These are phyloP conservation scores for Tortricodes alternella DNA, from an alignment of 2,888 invertebrate species.

Conservation along the genomic window DNA sequence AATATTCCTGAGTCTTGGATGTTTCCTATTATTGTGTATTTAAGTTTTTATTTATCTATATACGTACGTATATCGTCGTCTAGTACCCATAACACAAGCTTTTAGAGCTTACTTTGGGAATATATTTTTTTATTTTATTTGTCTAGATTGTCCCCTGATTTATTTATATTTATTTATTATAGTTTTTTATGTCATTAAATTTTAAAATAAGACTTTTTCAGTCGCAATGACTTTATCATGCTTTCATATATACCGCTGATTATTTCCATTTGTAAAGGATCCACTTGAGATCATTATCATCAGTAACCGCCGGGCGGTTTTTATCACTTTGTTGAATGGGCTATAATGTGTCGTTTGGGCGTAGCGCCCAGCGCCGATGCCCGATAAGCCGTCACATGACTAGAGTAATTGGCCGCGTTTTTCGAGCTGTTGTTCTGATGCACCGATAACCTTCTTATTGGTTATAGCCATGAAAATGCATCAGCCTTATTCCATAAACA, in stretches of 20 bases:
- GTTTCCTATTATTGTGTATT: no score
- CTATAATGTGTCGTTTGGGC: slow-evolving; percentile 9
- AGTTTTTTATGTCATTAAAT: not conserved
- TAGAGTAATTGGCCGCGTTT: slow-evolving; percentile 34
- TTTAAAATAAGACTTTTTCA: not conserved
- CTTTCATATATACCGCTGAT: not conserved
- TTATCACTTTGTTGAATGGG: slow-evolving; percentile 8
- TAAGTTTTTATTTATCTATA: no score
- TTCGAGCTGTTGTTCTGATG: slow-evolving; percentile 4
- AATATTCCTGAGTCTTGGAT: no score
- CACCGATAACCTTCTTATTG: slow-evolving; percentile 21
- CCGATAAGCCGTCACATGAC: slow-evolving; percentile 34
- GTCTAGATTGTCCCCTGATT: no score
- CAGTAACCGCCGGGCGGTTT: slow-evolving; percentile 17
- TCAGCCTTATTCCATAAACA: not conserved
- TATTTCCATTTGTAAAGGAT: slow-evolving; percentile 12
- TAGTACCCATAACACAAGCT: no score
- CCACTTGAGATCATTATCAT: slow-evolving; percentile 21
- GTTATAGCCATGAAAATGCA: not conserved
- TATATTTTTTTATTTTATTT: no score
- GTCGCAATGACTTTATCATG: not conserved
- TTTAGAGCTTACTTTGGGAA: no score
- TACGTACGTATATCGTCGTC: no score
- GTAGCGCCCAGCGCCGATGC: slow-evolving; percentile 3
- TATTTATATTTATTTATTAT: no score